Evolutionary conservation across 2,888 invertebrate genomes (phyloP), one percentile per base, ranked within the genome.

Genomic region (Cephus spinipes): DNA sequence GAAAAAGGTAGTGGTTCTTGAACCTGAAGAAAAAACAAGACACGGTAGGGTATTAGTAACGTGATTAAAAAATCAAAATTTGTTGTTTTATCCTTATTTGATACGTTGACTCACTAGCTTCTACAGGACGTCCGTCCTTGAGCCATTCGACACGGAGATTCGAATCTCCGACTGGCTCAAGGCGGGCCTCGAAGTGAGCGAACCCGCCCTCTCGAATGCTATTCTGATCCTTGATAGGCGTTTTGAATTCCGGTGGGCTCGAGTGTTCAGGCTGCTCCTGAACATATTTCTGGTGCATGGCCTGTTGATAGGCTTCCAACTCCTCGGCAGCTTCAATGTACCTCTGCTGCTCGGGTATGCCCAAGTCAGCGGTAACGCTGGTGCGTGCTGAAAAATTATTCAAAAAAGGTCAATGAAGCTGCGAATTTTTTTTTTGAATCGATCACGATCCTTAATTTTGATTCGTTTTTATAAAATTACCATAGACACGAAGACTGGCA

Each of bases 141-240:
- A 96, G 94, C 98, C 98, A 98, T 92, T 98, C 97, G 69, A 98
- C 97, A 91, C 94, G 95, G 88, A 98, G 94, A 75, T 96, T 96
- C 6, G 98, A 95, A 92, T 98, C 98, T 75, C 97, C 98, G 82
- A 98, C 94, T 78, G 98, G 98, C 92, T 98, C 98, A 75, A 98
- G 94, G 83, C 98, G 95, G 85, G 98, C 98, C 93, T 98, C 98
- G 89, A 98, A 98, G 90, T 98, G 98, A 84, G 98, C 98, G 89
- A 97, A 98, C 84, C 97, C 98, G 84, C 98, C 97, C 93, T 98
- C 98, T 88, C 96, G 95, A 88, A 97, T 94, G 89, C 95, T 95
- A 76, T 95, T 92, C 93, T 97, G 97, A 92, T 97, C 97, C 92
- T 96, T 96, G 83, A 98, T 96, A 73, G 97, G 97, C 40, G 96